Conservation (phyloP, 35 echinoderm and acorn worm genomes). For the Anneissia japonica region DNA sequence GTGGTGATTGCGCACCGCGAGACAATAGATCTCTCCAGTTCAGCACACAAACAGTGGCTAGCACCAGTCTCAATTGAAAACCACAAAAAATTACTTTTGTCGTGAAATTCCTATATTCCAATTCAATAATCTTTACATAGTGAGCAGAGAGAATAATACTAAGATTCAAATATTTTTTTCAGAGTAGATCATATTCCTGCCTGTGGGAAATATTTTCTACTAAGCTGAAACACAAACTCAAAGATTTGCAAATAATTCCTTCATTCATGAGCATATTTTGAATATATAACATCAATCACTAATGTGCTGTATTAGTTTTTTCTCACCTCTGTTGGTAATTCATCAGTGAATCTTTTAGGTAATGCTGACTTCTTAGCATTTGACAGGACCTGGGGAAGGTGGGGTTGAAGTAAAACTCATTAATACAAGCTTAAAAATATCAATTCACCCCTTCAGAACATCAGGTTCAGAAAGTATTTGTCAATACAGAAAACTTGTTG, state of each 20-base stretch:
- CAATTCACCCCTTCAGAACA: neutral
- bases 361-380: conserved; percentile 18
- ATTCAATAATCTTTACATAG: neutral
- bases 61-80: no score
- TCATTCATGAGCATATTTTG: no score
- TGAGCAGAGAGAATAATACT: neutral
- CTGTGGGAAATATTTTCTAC: neutral
- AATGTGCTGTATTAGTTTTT: no score
- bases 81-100: no score
- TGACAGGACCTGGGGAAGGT: conserved; percentile 16
- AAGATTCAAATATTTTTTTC: neutral
- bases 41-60: no score
- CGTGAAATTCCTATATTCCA: no score
- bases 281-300: no score
- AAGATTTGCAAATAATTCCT: neutral
- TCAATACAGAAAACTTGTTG: neutral
- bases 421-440: neutral
- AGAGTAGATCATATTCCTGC: neutral
- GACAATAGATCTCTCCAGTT: no score
- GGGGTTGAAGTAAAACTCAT: neutral
- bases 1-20: no score
- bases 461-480: neutral
- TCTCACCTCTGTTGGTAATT: conserved; percentile 54
- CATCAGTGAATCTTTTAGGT: conserved; percentile 52
- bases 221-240: neutral